Evolutionary conservation across 2,888 invertebrate genomes (phyloP), one percentile per base, ranked within the genome.

Genomic region (Drosophila seclusa): DNA sequence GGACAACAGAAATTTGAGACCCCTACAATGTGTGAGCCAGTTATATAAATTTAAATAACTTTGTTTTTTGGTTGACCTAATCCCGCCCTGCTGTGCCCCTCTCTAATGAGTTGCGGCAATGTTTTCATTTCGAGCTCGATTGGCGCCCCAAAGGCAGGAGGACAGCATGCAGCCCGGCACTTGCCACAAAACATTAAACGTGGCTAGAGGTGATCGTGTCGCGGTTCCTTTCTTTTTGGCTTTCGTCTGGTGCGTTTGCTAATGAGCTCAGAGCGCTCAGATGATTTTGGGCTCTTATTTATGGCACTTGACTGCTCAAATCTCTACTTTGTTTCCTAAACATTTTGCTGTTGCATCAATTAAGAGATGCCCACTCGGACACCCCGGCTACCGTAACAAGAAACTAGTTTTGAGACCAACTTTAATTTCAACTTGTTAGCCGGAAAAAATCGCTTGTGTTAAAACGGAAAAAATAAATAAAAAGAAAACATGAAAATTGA

Each of bases 301-400:
- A 85, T 83, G 82, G 42, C 77, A 77, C 55, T 64, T 67, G 62
- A 34, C 16, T 69, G 73, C 45, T 63, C 68, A 80, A 85, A 82
- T 87, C 87, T 85, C 21, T 49, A 80, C 68, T 82, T 85, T 85
- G 86, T 85, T 80, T 85, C 72, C 83, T 74, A 85, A 82, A 85
- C 83, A 85, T 87, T 87, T 73, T 72, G 71, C 75, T 87, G 65
- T 70, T 73, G 82, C 75, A 82, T 85, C 85, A 78, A 87, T 87
- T 80, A 87, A 82, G 74, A 49, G 82, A 68, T 77, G 68, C 63
- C 57, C 24, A 53, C 64, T 64, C 50, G 59, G 29, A 59, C 65
- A 48, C 67, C 45, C 34, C 13, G 48, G 66, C 77, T 73, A 74
- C 74, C 65, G 64, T 64, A 52, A 55, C 55, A 31, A 21, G 27